These are phyloP conservation scores for Perca flavescens DNA, from an alignment of 2,113 vertebrate genomes.

Conservation along the genomic window DNA sequence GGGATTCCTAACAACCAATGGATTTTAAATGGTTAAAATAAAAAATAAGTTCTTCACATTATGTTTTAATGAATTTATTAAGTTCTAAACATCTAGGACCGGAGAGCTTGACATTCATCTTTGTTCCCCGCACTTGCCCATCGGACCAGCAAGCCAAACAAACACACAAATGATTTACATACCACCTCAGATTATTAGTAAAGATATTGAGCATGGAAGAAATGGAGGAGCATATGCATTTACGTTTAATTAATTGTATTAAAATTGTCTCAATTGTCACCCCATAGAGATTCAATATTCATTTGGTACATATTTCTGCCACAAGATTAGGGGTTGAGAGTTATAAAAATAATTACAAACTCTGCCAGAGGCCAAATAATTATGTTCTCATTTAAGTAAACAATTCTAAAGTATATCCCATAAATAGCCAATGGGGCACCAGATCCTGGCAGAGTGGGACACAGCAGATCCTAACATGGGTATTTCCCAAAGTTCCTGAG, in stretches of 20 bases:
- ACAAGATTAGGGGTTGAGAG: neutral
- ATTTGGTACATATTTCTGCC: neutral
- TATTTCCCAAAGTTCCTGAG: neutral
- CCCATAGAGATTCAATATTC: neutral
- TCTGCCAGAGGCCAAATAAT: neutral
- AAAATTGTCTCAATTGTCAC: neutral
- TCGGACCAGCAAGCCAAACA: neutral
- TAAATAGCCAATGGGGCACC: neutral
- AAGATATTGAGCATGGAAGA: neutral
- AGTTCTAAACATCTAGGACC: neutral
- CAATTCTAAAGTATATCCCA: neutral
- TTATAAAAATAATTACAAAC: neutral
- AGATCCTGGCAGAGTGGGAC: neutral
- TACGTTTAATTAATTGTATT: neutral
- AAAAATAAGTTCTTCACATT: neutral
- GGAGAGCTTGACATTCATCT: neutral
- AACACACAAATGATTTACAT: neutral
- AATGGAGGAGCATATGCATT: neutral
- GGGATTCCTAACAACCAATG: too few relatives aligned
- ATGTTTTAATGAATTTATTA: neutral
- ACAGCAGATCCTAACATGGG: neutral
- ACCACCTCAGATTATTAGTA: constrained; percentile 1
- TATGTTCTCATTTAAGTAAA: neutral
- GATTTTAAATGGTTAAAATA: neutral
- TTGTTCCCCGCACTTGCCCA: neutral